Conservation (phyloP, 2,888 invertebrate species). For the Eudasyphora cyanicolor region DNA sequence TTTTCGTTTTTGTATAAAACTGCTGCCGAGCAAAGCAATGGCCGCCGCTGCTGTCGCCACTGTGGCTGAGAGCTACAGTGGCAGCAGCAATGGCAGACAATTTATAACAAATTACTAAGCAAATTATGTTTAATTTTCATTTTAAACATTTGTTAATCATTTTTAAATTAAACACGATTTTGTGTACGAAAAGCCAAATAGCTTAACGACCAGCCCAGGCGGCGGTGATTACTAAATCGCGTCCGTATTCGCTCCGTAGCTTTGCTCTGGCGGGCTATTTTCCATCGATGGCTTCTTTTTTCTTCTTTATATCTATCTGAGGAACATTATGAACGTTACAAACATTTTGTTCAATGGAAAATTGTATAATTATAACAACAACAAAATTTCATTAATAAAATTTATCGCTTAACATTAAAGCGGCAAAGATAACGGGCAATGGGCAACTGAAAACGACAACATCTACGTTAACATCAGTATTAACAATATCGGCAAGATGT, state of each 20-base stretch:
- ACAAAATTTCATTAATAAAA: slow-evolving; percentile 45
- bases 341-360: slow-evolving; percentile 33
- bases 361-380: slow-evolving; percentile 60
- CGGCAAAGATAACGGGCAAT: not conserved
- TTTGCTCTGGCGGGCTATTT: not conserved
- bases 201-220: not conserved
- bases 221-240: not conserved
- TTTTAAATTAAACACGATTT: slow-evolving; percentile 49
- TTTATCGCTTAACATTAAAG: slow-evolving; percentile 13
- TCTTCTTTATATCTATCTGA: not conserved
- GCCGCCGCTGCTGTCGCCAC: not conserved
- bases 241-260: not conserved
- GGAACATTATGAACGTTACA: not conserved
- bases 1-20: no score
- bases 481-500: slow-evolving; percentile 15
- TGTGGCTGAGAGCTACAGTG: not conserved
- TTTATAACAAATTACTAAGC: slow-evolving; percentile 61
- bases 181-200: slow-evolving; percentile 7
- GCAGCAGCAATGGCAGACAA: slow-evolving; percentile 33
- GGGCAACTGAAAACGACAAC: not conserved
- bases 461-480: slow-evolving; percentile 10
- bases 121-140: slow-evolving; percentile 59
- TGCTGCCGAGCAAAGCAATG: not conserved
- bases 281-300: no score
- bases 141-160: slow-evolving; percentile 58